Percentiles rank a stretch among this genome's conserved stretches.
phyloP scores from a whole-genome alignment of 2,797 vertebrate genomes.

The Cebuella pygmaea region DNA sequence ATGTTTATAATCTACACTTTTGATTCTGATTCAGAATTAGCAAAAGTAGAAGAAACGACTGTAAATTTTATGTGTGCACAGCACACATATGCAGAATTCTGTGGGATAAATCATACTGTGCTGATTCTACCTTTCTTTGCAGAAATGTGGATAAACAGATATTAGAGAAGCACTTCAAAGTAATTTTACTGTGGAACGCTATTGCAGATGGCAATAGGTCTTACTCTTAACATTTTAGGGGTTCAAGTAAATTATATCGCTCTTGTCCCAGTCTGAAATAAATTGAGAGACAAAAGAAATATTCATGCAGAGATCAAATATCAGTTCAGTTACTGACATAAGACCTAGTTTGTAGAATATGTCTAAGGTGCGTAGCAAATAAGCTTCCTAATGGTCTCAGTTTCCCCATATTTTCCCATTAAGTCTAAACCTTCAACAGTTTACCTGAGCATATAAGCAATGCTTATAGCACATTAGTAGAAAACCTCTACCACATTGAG shows the following conservation, averaged over 20 bases:
- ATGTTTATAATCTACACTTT: not conserved
- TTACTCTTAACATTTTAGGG: not conserved
- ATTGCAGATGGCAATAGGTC: not conserved
- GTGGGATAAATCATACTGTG: no score
- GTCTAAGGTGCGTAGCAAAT: no score
- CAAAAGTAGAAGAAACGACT: not conserved
- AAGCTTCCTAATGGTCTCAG: not conserved
- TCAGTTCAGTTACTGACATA: not conserved
- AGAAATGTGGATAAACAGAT: not conserved
- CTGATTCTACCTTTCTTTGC: not conserved
- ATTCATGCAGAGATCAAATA: not conserved
- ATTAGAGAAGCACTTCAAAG: not conserved
- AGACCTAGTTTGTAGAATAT: not conserved
- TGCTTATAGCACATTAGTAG: not conserved
- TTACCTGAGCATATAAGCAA: not conserved
- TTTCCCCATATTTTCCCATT: not conserved
- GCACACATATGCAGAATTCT: not conserved
- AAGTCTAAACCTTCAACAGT: not conserved
- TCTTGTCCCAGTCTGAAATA: not conserved
- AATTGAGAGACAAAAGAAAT: not conserved
- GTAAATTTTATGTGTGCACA: not conserved
- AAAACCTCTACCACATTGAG: not conserved
- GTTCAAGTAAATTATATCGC: not conserved
- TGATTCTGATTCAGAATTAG: not conserved
- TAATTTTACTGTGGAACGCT: not conserved